Evolutionary conservation across 2,113 vertebrate genomes (phyloP), one percentile per base, ranked within the genome.

Genomic region (Cichladusa arquata): DNA sequence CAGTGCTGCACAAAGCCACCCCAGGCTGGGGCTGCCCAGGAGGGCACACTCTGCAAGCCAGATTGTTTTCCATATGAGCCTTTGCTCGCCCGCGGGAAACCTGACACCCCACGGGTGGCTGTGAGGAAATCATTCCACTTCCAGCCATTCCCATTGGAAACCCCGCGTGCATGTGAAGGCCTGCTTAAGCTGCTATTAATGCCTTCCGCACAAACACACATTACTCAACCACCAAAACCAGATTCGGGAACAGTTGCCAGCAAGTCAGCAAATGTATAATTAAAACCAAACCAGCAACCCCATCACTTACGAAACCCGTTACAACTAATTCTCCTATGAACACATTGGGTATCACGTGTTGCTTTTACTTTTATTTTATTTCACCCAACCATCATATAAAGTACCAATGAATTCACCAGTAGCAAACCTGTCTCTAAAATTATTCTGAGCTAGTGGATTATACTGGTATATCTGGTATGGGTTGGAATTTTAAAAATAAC

Each of bases 41-140:
- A 31, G 61, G 74, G 74, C 74, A 62, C 34, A 4, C 29, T 26
- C 2, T 0, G 28, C 0, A 0, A 25, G 61, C 47, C 94, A 90
- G 92, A 91, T 40, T 57, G 79, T 93, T 96, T 97, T 94, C 89
- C 73, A 33, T 23, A 9, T 4, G 79, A 94, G 88, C 47, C 76
- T 86, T 29, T 20, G 47, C 93, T 76, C 3, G 4, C 71, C 79
- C 5, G 7, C 7, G 11, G 91, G 97, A 97, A 97, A 97, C 50
- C 80, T 5, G 95, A 97, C 90, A 92, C 96, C 77, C 92, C 73
- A 36, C n/a, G 72, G 81, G 84, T 90, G 93, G 42, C 95, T 96
- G 73, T 53, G 31, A 79, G 94, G 90, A 93, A 94, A 96, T 86
- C 65, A 2, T 72, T 91, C 78, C 19, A 5, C 34, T 88, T 66